A percentile compares a stretch with the other conserved stretches of the same genome.
Evolutionary conservation across 2,888 invertebrate genomes (phyloP).

Genomic region (Sepioteuthis lessoniana): DNA sequence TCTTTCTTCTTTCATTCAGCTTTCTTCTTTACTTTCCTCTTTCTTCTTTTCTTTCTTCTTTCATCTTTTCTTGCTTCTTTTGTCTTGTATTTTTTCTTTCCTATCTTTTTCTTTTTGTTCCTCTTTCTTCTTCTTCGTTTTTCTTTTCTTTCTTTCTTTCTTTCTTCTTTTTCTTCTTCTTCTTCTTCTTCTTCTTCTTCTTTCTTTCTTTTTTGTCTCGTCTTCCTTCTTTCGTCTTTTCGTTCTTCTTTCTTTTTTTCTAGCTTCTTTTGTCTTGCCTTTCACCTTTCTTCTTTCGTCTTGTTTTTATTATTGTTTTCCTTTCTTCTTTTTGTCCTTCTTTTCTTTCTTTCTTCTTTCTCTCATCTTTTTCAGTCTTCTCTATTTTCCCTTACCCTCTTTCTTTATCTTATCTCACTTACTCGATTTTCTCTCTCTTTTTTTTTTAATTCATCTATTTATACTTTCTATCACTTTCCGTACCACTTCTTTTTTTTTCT

Average conservation of each 20-base stretch:
- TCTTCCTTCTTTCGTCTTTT: no score
- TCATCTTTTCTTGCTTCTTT: no score
- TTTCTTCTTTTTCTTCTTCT: no score
- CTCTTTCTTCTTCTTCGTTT: neutral
- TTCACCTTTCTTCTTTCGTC: neutral
- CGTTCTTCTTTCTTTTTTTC: no score
- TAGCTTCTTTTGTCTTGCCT: no score
- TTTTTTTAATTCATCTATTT: neutral
- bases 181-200: no score
- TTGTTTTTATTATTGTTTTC: neutral
- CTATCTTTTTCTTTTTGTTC: no score
- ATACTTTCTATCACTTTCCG: neutral
- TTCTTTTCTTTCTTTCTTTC: no score
- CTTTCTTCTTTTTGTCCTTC: neutral
- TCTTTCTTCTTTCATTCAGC: neutral
- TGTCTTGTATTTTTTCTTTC: no score
- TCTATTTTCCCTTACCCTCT: neutral
- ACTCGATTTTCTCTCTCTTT: neutral
- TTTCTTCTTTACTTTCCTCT: no score
- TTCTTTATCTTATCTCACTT: neutral
- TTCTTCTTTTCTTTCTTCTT: no score
- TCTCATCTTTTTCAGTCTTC: neutral
- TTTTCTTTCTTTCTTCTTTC: neutral
- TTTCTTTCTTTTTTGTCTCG: no score
- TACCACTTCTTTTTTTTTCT: neutral